Conservation (phyloP, 2,797 vertebrate genomes). For the Brachyalestes nurse region DNA sequence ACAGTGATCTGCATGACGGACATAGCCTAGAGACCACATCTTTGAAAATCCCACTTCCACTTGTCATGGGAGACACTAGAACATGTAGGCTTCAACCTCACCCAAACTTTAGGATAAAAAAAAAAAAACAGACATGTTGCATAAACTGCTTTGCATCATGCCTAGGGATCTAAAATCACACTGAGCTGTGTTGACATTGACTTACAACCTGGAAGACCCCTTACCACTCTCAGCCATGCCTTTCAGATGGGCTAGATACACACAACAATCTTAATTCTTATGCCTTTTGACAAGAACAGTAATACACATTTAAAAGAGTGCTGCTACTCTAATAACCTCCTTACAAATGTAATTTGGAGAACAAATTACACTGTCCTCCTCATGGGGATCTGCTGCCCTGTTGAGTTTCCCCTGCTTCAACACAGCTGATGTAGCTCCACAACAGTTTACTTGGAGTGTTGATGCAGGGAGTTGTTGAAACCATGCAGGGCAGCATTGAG, state of each 20-base stretch:
- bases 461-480: neutral
- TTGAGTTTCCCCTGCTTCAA: neutral
- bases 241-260: neutral
- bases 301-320: slow-evolving; percentile 51
- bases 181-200: neutral
- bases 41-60: slow-evolving; percentile 53
- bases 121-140: slow-evolving; percentile 53
- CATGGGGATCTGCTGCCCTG: neutral
- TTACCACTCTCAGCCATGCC: slow-evolving; percentile 24
- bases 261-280: neutral
- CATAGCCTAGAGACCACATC: slow-evolving; percentile 58
- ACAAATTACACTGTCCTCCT: no score
- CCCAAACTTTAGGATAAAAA: slow-evolving; percentile 44
- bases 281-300: neutral
- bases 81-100: neutral
- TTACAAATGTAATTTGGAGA: slow-evolving; percentile 70
- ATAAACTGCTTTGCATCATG: slow-evolving; percentile 1
- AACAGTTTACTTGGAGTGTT: neutral
- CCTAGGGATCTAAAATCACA: neutral
- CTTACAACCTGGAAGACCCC: slow-evolving; percentile 48
- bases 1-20: slow-evolving; percentile 58
- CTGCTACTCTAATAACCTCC: slow-evolving; percentile 72
- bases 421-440: neutral
- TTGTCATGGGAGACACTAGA: slow-evolving; percentile 59
- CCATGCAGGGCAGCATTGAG: neutral